A percentile compares a stretch with the other conserved stretches of the same genome.
Conservation (phyloP, 1,140 invertebrate species). For the Yoshiicerus persimilis region DNA sequence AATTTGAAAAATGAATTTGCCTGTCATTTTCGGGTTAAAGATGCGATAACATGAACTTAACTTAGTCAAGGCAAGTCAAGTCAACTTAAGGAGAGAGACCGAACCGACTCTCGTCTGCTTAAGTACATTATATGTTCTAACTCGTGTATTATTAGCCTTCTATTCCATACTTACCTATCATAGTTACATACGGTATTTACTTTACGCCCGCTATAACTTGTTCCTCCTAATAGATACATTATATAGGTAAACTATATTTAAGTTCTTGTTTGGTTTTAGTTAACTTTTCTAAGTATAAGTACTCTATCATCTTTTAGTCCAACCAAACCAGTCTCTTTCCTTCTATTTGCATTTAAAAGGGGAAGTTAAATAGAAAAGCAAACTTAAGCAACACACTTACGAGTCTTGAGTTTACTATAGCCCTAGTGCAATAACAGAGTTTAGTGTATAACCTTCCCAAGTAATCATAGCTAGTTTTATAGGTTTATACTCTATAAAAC, state of each 20-base stretch:
- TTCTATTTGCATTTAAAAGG: not conserved
- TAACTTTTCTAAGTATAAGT: not conserved
- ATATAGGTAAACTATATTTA: no score
- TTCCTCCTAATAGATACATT: not conserved
- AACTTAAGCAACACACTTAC: not conserved
- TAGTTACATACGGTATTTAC: not conserved
- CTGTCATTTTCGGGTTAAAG: slow-evolving; percentile 26
- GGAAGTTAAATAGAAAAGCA: not conserved
- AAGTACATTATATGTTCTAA: not conserved
- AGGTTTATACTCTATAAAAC: not conserved
- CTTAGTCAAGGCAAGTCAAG: slow-evolving; percentile 11
- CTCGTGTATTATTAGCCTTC: not conserved
- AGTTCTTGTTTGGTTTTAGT: not conserved
- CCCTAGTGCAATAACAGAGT: no score
- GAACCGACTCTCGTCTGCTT: not conserved
- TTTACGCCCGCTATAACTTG: not conserved
- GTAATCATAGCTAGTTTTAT: no score
- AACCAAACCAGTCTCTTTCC: not conserved
- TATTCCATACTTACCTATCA: not conserved
- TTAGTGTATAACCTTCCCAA: no score
- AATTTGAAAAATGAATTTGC: slow-evolving; percentile 40
- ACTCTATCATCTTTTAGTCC: not conserved
- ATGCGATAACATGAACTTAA: slow-evolving; percentile 20
- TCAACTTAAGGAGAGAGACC: not conserved
- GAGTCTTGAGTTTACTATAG: no score